Evolutionary conservation across 2,888 invertebrate genomes (phyloP).

Genomic region (Hydrotaea diabolus): DNA sequence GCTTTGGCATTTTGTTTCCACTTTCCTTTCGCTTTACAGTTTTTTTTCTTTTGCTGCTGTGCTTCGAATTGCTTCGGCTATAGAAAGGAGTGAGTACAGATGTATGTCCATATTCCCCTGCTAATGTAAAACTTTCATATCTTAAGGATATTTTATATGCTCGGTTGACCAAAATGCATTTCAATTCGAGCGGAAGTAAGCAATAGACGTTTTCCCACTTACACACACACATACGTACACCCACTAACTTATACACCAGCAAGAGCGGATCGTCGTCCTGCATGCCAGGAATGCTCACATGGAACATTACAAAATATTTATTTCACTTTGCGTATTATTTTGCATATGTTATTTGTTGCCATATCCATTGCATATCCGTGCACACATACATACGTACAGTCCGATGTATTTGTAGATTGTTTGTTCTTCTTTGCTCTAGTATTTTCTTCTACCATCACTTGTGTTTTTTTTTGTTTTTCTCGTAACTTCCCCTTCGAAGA

Average conservation of each 20-base stretch:
- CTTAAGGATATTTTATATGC: conserved; percentile 67
- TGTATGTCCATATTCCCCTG: conserved; percentile 28
- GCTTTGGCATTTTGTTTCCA: conserved; percentile 19
- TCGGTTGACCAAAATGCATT: conserved; percentile 67
- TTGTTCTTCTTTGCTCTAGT: not conserved
- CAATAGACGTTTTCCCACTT: conserved; percentile 59
- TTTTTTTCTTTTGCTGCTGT: not conserved
- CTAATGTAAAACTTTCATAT: conserved; percentile 51
- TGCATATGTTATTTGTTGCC: conserved; percentile 64
- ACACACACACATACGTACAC: conserved; percentile 47
- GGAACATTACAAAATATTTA: conserved; percentile 47
- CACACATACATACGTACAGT: no score
- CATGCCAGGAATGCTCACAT: not conserved
- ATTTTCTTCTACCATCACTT: not conserved
- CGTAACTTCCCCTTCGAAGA: not conserved
- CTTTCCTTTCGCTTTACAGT: conserved; percentile 25
- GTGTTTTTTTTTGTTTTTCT: not conserved
- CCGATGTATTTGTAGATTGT: not conserved
- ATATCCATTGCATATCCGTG: conserved; percentile 29
- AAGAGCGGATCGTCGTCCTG: conserved; percentile 1
- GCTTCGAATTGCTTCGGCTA: not conserved
- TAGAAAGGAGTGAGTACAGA: not conserved
- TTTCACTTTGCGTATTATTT: conserved; percentile 53
- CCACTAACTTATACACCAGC: not conserved
- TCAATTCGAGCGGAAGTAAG: conserved; percentile 66